Conservation (phyloP, 2,797 vertebrate genomes). For the Hyperoplus lanceolatus region DNA sequence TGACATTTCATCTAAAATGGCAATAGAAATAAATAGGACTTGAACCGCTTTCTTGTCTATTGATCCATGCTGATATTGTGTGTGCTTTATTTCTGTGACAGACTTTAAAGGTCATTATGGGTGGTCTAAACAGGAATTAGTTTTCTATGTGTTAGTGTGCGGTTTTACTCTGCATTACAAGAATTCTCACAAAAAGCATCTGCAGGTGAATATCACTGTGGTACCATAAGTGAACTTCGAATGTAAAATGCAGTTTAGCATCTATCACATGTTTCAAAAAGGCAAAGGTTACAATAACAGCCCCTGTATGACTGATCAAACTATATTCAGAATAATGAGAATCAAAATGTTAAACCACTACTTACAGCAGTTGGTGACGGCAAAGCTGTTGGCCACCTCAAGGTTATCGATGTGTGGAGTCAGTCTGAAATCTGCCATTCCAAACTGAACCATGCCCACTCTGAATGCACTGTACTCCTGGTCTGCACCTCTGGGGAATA, state of each 20-base stretch:
- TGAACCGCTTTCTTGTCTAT: neutral
- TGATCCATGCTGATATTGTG: neutral
- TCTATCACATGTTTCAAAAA: neutral
- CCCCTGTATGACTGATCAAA: neutral
- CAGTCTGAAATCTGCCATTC: constrained; percentile 92
- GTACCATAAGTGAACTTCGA: neutral
- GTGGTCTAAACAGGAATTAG: neutral
- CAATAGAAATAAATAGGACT: neutral
- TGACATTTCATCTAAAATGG: neutral
- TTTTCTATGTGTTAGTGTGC: neutral
- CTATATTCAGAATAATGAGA: neutral
- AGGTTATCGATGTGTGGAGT: constrained; percentile 95
- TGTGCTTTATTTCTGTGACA: neutral
- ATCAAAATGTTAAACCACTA: constrained; percentile 46
- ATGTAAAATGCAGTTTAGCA: too few relatives aligned
- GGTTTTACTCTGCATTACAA: too few relatives aligned
- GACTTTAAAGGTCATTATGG: neutral
- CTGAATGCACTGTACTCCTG: constrained; percentile 97
- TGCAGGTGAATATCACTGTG: too few relatives aligned
- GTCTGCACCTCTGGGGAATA: constrained; percentile 93
- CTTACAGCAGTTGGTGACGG: constrained; percentile 96
- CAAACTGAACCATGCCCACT: constrained; percentile 93
- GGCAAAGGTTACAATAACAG: neutral
- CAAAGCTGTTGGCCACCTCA: constrained; percentile 96
- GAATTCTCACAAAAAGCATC: too few relatives aligned